Percentiles rank a stretch among this genome's conserved stretches.
Evolutionary conservation across 2,888 invertebrate species (phyloP).

Genomic region (Mystacides longicornis): DNA sequence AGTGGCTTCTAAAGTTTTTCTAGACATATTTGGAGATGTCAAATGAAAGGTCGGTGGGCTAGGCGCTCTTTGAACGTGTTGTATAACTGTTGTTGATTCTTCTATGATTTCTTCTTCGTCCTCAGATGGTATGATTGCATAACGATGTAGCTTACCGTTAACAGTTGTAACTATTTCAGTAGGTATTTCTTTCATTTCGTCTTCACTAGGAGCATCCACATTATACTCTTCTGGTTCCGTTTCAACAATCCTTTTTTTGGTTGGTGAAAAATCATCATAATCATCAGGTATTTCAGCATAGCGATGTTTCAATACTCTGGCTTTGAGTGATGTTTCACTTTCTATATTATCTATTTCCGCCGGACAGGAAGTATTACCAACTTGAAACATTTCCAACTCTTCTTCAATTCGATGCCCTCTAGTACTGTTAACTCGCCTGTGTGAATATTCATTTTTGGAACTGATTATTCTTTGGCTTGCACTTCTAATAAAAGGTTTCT

Average conservation of each 20-base stretch:
- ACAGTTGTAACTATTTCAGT: conserved; percentile 55
- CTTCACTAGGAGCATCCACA: conserved; percentile 48
- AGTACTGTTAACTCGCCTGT: conserved; percentile 5
- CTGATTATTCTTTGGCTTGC: conserved; percentile 30
- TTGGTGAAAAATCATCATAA: conserved; percentile 41
- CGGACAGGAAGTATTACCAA: conserved; percentile 28
- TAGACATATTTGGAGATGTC: conserved; percentile 39
- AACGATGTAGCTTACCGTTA: conserved; percentile 51
- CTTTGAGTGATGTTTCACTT: conserved; percentile 25
- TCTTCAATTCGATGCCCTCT: conserved; percentile 31
- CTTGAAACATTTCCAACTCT: conserved; percentile 45
- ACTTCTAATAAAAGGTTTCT: conserved; percentile 7
- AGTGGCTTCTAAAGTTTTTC: conserved; percentile 61
- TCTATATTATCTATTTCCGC: conserved; percentile 22
- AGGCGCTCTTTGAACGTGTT: conserved; percentile 3
- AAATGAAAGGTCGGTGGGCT: conserved; percentile 26
- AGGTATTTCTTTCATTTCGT: conserved; percentile 51
- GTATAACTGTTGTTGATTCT: conserved; percentile 21
- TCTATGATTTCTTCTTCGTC: conserved; percentile 38
- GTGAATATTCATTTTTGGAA: conserved; percentile 11
- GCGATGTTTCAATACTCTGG: conserved; percentile 37
- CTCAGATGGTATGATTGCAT: conserved; percentile 54
- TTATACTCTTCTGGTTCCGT: conserved; percentile 46
- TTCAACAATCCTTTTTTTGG: conserved; percentile 44
- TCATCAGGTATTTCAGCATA: conserved; percentile 52